These are phyloP conservation scores for Euplexia lucipara DNA, from an alignment of 2,888 invertebrate species.

Conservation along the genomic window DNA sequence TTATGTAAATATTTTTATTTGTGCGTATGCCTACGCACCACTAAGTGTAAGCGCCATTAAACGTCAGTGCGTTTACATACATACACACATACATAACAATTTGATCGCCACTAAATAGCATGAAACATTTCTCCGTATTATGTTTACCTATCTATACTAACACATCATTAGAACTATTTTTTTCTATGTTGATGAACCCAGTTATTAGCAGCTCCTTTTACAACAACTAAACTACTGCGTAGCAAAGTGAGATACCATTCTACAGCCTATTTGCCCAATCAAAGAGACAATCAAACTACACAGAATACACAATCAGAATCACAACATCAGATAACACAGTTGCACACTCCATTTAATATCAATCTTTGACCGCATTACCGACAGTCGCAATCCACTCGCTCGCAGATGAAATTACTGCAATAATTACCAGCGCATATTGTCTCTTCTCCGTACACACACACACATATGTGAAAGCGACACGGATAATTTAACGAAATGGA, in stretches of 20 bases:
- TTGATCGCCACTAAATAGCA: too few relatives aligned
- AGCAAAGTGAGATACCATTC: neutral
- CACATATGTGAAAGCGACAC: neutral
- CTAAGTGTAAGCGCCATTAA: too few relatives aligned
- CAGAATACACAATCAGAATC: neutral
- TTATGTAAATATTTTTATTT: too few relatives aligned
- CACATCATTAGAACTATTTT: too few relatives aligned
- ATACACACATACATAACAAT: too few relatives aligned
- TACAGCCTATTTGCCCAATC: neutral
- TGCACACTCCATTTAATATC: slow-evolving; percentile 41
- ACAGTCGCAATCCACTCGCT: slow-evolving; percentile 31
- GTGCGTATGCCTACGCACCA: too few relatives aligned
- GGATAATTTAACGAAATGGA: slow-evolving; percentile 11
- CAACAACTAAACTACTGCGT: too few relatives aligned
- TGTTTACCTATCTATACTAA: too few relatives aligned
- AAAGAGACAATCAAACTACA: neutral
- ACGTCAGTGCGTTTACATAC: too few relatives aligned
- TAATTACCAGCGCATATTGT: slow-evolving; percentile 52
- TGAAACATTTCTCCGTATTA: too few relatives aligned
- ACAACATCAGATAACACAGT: slow-evolving; percentile 9
- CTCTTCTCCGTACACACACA: slow-evolving; percentile 26
- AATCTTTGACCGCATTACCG: slow-evolving; percentile 35
- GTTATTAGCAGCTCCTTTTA: neutral
- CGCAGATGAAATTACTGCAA: slow-evolving; percentile 50
- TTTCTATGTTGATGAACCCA: neutral